phyloP scores from a whole-genome alignment of 2,113 vertebrate species.

The Thunnus maccoyii region DNA sequence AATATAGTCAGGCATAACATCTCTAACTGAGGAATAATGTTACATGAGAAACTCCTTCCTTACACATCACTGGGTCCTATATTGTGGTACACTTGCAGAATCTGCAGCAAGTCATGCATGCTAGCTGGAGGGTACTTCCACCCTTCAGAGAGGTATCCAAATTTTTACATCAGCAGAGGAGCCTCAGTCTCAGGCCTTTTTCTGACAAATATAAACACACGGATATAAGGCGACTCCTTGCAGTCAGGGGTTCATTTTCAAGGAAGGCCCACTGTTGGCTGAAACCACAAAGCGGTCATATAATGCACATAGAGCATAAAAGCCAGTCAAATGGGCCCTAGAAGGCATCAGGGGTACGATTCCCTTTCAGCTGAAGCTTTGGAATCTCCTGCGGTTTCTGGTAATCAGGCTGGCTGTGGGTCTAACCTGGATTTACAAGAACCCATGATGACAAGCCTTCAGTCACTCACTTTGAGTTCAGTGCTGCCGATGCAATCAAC shows the following conservation, averaged over 20 bases:
- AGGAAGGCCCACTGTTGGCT: slow-evolving; percentile 57
- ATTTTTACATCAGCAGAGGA: slow-evolving; percentile 62
- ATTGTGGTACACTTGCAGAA: neutral
- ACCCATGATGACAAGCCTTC: slow-evolving; percentile 59
- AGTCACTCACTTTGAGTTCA: slow-evolving; percentile 39
- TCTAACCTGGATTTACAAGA: slow-evolving; percentile 62
- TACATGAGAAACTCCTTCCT: slow-evolving; percentile 8
- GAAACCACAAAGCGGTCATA: slow-evolving; percentile 74
- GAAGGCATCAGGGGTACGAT: slow-evolving; percentile 72
- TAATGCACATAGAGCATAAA: slow-evolving; percentile 73
- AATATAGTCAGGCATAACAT: neutral
- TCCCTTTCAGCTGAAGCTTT: slow-evolving; percentile 67
- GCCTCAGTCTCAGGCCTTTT: slow-evolving; percentile 56
- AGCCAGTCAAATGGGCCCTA: slow-evolving; percentile 68
- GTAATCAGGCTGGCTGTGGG: slow-evolving; percentile 52
- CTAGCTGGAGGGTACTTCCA: slow-evolving; percentile 30
- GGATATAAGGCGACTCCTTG: slow-evolving; percentile 60
- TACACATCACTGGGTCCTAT: neutral
- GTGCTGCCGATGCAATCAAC: slow-evolving; percentile 36
- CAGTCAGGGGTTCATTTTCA: slow-evolving; percentile 66
- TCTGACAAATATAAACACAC: slow-evolving; percentile 71
- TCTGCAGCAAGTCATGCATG: neutral
- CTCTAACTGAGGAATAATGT: neutral
- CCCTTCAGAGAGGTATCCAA: slow-evolving; percentile 58
- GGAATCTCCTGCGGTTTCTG: slow-evolving; percentile 53